Base-by-base conservation (phyloP, 2,888 invertebrate species). In the Eristalinus sepulchralis region DNA sequence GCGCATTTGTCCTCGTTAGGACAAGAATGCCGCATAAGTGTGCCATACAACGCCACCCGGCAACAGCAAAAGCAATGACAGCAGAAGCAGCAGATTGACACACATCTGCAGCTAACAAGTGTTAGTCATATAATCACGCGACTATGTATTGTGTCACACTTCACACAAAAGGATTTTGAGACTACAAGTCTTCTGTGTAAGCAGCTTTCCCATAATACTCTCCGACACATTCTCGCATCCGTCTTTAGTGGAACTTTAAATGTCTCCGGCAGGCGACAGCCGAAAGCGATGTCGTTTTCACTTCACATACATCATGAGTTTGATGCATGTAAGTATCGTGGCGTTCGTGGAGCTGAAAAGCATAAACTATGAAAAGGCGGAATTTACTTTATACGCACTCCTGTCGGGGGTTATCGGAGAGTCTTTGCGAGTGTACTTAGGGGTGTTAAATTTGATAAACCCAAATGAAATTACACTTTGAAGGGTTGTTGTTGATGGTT, bases 31-130 rank as follows among this genome's bases (percentile, higher is more conserved):
- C 66, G 17, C 39, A 62, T 62, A 60, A 24, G 47, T 53, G 67
- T 60, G 20, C n/a, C 66, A 22, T 20, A 60, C n/a, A 34, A 10
- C 6, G 47, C 17, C 47, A 47, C 17, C 47, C 47, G 8, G 47
- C 47, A 47, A 47, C 47, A 17, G 47, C 17, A 47, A 17, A n/a
- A 8, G 17, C 17, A 47, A 17, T 17, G 59, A 59, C 47, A n/a
- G 47, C 47, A 47, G n/a, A 17, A 47, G 53, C 55, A 72, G 53
- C 55, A 72, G 62, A 71, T 71, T 77, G 53, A 53, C 60, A 55
- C 47, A 66, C 64, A 71, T 66, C 20, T 71, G 53, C 59, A 24
- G 60, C 71, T 72, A 36, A 60, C 60, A 77, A 80, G 80, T 55
- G 66, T 78, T 72, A 63, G 73, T 75, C 63, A 68, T 59, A 71